These are phyloP conservation scores for Tuberolachnus salignus DNA, from an alignment of 2,888 invertebrate genomes.

Conservation along the genomic window DNA sequence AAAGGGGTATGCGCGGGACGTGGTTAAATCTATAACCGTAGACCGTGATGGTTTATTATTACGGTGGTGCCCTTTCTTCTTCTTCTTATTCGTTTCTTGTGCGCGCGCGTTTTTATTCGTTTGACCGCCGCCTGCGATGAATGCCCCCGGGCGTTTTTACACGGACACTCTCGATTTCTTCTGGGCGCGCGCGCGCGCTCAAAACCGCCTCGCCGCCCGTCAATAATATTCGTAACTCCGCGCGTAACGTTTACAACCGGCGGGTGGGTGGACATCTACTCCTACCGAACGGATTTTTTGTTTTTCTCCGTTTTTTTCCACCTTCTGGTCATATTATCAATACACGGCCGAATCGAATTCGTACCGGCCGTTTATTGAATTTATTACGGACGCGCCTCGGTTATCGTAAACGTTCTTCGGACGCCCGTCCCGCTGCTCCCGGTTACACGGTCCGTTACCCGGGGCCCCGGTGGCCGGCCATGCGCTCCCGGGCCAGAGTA, in stretches of 20 bases:
- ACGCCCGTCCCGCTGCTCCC: conserved; percentile 19
- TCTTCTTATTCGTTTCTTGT: no score
- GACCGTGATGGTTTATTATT: no score
- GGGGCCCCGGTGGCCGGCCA: neutral
- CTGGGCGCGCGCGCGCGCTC: neutral
- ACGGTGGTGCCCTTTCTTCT: no score
- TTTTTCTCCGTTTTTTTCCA: neutral
- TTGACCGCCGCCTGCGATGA: neutral
- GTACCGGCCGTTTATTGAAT: no score
- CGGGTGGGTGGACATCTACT: no score
- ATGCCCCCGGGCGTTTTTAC: neutral
- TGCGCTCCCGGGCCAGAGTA: no score
- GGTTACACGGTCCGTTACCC: conserved; percentile 48
- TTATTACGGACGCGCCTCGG: no score
- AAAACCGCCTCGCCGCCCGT: neutral
- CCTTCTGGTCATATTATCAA: no score
- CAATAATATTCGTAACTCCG: neutral
- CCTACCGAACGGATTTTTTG: no score
- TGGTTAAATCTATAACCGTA: neutral
- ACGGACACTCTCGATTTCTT: conserved; percentile 35
- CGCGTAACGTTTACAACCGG: neutral
- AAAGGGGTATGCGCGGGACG: neutral
- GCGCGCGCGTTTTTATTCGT: neutral
- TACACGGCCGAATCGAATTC: conserved; percentile 21
- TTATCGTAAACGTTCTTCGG: no score